phyloP scores from a whole-genome alignment of 1,140 invertebrate species.

The Palaemon carinicauda region DNA sequence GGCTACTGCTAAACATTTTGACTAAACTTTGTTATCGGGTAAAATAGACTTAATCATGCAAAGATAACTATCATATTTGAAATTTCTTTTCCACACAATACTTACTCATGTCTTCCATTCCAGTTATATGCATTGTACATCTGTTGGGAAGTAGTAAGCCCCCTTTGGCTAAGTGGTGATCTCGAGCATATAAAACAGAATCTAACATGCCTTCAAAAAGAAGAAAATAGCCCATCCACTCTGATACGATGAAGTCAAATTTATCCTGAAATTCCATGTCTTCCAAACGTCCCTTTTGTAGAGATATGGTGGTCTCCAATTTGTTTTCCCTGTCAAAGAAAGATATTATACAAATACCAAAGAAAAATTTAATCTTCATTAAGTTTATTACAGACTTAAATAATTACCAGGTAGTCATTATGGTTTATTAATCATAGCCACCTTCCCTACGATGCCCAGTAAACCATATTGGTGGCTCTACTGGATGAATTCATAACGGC shows the following conservation, averaged over 20 bases:
- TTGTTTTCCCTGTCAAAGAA: slow-evolving; percentile 72
- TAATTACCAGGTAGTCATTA: too few relatives aligned
- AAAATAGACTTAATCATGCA: not conserved
- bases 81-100: not conserved
- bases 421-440: too few relatives aligned
- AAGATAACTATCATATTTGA: too few relatives aligned
- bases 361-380: too few relatives aligned
- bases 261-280: slow-evolving; percentile 81
- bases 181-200: slow-evolving; percentile 87
- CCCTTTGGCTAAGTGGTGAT: slow-evolving; percentile 85
- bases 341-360: too few relatives aligned
- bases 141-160: slow-evolving; percentile 89
- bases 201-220: slow-evolving; percentile 98
- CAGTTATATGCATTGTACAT: slow-evolving; percentile 87
- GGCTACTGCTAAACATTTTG: too few relatives aligned
- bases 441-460: too few relatives aligned
- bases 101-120: slow-evolving; percentile 82
- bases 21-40: not conserved
- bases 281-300: slow-evolving; percentile 90
- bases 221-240: slow-evolving; percentile 99
- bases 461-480: too few relatives aligned
- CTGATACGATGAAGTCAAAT: slow-evolving; percentile 96
- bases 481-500: too few relatives aligned
- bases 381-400: too few relatives aligned
- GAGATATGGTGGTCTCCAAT: slow-evolving; percentile 76